These are phyloP conservation scores for Ennomos erosarius DNA, from an alignment of 2,888 invertebrate genomes.

Conservation along the genomic window DNA sequence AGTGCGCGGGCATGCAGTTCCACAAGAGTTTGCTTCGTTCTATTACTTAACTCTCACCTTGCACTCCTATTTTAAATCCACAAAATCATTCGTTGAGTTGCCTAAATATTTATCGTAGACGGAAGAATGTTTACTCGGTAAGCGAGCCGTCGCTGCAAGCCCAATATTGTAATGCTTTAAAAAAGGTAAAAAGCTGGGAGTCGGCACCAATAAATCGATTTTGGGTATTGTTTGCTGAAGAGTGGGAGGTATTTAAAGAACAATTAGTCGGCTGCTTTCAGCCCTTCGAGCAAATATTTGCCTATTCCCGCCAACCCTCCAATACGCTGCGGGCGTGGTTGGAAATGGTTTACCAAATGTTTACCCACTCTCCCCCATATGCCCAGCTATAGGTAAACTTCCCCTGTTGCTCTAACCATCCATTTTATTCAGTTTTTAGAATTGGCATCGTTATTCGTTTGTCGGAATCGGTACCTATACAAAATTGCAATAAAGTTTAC, in stretches of 20 bases:
- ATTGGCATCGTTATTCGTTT: too few relatives aligned
- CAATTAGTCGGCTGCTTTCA: conserved; percentile 82
- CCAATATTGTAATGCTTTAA: conserved; percentile 52
- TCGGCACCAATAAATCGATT: conserved; percentile 78
- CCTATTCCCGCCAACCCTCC: conserved; percentile 82
- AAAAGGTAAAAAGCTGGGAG: conserved; percentile 64
- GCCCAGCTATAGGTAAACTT: conserved; percentile 63
- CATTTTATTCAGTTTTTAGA: conserved; percentile 15
- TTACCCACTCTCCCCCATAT: conserved; percentile 74
- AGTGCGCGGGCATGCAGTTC: conserved; percentile 1
- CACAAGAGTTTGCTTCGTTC: background rate
- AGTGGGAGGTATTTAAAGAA: conserved; percentile 83
- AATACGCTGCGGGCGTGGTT: conserved; percentile 73
- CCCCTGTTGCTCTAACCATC: conserved; percentile 61
- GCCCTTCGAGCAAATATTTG: conserved; percentile 81
- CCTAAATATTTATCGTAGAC: conserved; percentile 59
- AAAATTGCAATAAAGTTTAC: too few relatives aligned
- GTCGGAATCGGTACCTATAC: background rate
- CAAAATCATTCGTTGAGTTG: conserved; percentile 36
- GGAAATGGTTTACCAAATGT: conserved; percentile 76
- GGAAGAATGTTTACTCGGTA: conserved; percentile 66
- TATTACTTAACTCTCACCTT: conserved; percentile 7
- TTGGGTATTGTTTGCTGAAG: conserved; percentile 76
- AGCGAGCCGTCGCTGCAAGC: conserved; percentile 54
- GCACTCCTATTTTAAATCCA: conserved; percentile 20